Conservation (phyloP, 1,140 invertebrate genomes). For the Pseudomyrmex gracilis region DNA sequence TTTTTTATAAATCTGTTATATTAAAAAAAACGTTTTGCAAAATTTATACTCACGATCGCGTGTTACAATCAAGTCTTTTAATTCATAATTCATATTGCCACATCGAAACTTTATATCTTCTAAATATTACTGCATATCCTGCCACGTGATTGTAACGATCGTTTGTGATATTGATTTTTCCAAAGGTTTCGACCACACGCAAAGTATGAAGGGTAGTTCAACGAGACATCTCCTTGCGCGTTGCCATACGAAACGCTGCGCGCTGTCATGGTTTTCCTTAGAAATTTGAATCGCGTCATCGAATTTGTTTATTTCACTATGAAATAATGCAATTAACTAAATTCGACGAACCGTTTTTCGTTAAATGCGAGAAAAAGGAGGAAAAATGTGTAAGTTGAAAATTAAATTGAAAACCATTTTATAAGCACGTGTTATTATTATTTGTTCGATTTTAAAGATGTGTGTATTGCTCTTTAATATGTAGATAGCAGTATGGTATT, state of each 20-base stretch:
- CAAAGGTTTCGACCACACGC: constrained; percentile 13
- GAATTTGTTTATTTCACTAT: neutral
- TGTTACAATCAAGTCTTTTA: neutral
- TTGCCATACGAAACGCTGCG: neutral
- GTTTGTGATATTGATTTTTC: constrained; percentile 64
- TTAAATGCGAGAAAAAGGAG: neutral
- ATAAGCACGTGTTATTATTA: neutral
- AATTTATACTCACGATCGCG: neutral
- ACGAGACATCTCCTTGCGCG: constrained; percentile 16
- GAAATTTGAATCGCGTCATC: neutral
- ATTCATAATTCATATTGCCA: constrained; percentile 36
- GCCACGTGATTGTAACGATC: constrained; percentile 46
- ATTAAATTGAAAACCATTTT: neutral
- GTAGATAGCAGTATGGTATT: neutral
- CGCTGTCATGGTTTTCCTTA: neutral
- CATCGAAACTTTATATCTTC: constrained; percentile 33
- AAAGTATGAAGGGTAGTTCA: constrained; percentile 3
- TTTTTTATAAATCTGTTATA: neutral
- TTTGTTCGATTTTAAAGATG: neutral
- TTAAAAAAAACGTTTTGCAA: neutral
- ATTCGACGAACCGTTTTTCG: constrained; percentile 3
- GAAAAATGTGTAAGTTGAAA: constrained; percentile 50
- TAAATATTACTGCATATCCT: neutral
- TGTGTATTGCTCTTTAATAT: too few species aligned
- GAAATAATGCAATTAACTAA: constrained; percentile 39